Evolutionary conservation across 2,888 invertebrate genomes (phyloP), one percentile per base, ranked within the genome.

Genomic region (Linnaemya tessellans): DNA sequence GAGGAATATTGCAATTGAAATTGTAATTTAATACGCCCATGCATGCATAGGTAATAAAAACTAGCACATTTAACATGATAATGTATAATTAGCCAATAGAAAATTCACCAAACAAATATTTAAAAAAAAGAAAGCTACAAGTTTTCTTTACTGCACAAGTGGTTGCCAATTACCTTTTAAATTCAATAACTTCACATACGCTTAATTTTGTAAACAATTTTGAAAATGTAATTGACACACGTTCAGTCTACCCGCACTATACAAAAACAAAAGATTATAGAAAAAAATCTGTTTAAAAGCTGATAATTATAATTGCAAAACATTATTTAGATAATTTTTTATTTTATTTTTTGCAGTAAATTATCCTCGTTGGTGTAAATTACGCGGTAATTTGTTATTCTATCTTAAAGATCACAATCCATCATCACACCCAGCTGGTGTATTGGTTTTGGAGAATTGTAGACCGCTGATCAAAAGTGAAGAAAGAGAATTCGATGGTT

Each of bases 381-480:
- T 99, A 51, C 94, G 97, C 88, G 98, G 98, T 83, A 99, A 98
- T 93, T 94, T 98, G 18, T 93, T 99, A 82, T 98, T 98, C 93
- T 98, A 98, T 93, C 96, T 98, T 91, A 98, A 98, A 93, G 96
- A 96, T 64, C 95, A 96, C 88, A 97, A 98, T 92, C 96, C 96
- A 89, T 97, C 96, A 95, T 97, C 97, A 30, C 96, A 97, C 89
- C 97, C 98, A 0, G 93, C 96, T 84, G 98, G 98, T 43, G 95
- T 98, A 1, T 95, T 98, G 88, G 96, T 99, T 70, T 93, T 98
- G 87, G 98, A 98, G 90, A 96, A 97, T 89, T 98, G 97, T 92
- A 95, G 96, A 87, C 95, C 98, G 64, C 94, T 96, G 58, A 95
- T 95, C 89, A 91, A 92, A 18, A 91, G 94, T 64, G 94, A 94